Base-by-base conservation (phyloP, 1,140 invertebrate genomes). In the Pissodes strobi region DNA sequence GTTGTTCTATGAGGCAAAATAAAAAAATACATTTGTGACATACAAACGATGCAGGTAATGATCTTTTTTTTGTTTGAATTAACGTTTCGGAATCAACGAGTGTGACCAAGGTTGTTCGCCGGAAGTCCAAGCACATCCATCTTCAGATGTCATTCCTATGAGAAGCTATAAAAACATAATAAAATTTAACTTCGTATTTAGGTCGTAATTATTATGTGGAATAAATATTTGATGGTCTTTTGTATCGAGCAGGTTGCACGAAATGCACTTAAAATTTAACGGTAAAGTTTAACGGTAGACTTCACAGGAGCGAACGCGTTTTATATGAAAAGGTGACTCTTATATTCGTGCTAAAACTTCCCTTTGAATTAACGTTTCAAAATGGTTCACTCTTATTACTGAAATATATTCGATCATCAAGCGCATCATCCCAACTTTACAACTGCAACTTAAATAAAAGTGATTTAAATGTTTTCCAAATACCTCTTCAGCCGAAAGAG, bases 131-230 rank as follows among this genome's bases (percentile, higher is more conserved):
- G 66, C 64, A 68, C 74, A 76, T 76, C 73, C 57, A 74, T 74
- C 74, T 76, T 72, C 66, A 74, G 72, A 73, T 76, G 73, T 76
- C 74, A 76, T 69, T 76, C 74, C 69, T 74, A 67, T 75, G 72
- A 74, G 70, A 75, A 75, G 73, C 67, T 59, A 74, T 69, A 68
- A 73, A 73, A 70, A 74, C 64, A 58, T 53, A 51, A 68, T 64
- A 70, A 61, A 59, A 66, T 66, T 66, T 59, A 59, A 46, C 52
- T 53, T 70, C 48, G 51, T 60, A 46, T 60, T 52, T 56, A 43
- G 39, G 23, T 37, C 30, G 57, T 69, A 70, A 51, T 69, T 68
- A 67, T 70, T 67, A 67, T 64, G 15, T 56, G 64, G 41, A 66
- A 51, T 41, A 57, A 43, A 57, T 27, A 57, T 45, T 43, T 57